phyloP scores from a whole-genome alignment of 1,140 invertebrate species.

The Notospermus geniculatus region DNA sequence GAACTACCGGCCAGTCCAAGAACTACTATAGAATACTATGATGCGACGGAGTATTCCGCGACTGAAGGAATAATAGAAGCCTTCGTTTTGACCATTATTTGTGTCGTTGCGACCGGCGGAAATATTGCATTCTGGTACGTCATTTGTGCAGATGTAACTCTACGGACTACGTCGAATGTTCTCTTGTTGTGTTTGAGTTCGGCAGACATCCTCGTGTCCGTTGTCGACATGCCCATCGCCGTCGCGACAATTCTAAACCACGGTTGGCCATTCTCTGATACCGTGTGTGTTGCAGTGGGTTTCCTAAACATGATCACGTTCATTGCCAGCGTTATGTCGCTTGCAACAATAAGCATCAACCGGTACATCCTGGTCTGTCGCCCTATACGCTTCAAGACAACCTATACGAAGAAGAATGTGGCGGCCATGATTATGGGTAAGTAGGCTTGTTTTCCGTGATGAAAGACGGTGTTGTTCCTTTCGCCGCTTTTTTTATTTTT shows the following conservation, averaged over 20 bases:
- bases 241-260: conserved; percentile 15
- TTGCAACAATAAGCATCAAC: conserved; percentile 29
- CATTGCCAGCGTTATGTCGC: conserved; percentile 29
- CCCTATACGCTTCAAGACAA: conserved; percentile 16
- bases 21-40: too few relatives aligned
- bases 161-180: conserved; percentile 21
- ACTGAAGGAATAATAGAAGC: conserved; percentile 27
- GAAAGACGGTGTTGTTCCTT: background rate
- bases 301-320: conserved; percentile 33
- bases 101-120: conserved; percentile 22
- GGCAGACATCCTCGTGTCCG: conserved; percentile 26
- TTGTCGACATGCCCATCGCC: conserved; percentile 26
- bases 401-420: conserved; percentile 20
- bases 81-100: conserved; percentile 22
- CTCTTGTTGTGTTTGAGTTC: conserved; percentile 23
- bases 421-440: conserved; percentile 20
- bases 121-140: conserved; percentile 34
- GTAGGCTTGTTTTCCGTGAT: conserved; percentile 16
- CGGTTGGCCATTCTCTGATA: conserved; percentile 18
- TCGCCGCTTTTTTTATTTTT: too few relatives aligned
- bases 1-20: too few relatives aligned
- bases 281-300: conserved; percentile 19
- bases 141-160: conserved; percentile 17
- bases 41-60: conserved; percentile 1
- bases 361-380: conserved; percentile 25